Base-by-base conservation (phyloP, 2,888 invertebrate genomes). In the Tryphoninae sp. region DNA sequence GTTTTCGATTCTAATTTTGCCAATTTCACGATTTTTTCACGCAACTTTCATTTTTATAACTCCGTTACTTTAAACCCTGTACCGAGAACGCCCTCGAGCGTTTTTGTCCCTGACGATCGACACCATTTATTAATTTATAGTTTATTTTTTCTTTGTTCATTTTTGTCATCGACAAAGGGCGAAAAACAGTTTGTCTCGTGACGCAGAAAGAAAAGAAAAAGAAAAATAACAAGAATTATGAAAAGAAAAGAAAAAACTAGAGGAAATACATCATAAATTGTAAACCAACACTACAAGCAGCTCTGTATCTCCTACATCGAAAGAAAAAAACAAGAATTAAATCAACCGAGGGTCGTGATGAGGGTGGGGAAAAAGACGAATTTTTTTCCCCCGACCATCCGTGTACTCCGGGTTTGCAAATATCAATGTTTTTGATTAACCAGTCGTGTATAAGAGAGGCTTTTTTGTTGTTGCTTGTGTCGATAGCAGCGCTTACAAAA, bases 301-400 rank as follows among this genome's bases (percentile, higher is more conserved):
- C 76, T 77, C 68, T 77, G 69, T 69, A 77, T 77, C 76, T 77
- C 69, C 76, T 53, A 77, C 76, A 77, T 77, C 76, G 76, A 77
- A 77, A 74, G 9, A 55, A 19, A 53, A 53, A 16, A 19, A 19
- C n/a, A 55, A 19, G 19, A 77, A 69, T 69, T 69, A 77, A 77
- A 77, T 61, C 61, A 77, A 69, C 33, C 62, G 61, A 53, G 40
- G 68, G 68, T 53, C 68, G 68, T 61, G 68, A 61, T 23, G 67
- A 45, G 45, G 45, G 13, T 45, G 65, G 65, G 65, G 68, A 49
- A 59, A 68, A 68, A 68, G 51, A 68, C 49, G 68, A 59, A 55
- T n/a, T 68, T 76, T 68, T 76, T 76, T 67, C 76, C 76, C 75
- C 59, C 68, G 40, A 33, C 68, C 61, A 13, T 58, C 62, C 76